Evolutionary conservation across 2,113 vertebrate species (phyloP).

Genomic region (Etia nguti): DNA sequence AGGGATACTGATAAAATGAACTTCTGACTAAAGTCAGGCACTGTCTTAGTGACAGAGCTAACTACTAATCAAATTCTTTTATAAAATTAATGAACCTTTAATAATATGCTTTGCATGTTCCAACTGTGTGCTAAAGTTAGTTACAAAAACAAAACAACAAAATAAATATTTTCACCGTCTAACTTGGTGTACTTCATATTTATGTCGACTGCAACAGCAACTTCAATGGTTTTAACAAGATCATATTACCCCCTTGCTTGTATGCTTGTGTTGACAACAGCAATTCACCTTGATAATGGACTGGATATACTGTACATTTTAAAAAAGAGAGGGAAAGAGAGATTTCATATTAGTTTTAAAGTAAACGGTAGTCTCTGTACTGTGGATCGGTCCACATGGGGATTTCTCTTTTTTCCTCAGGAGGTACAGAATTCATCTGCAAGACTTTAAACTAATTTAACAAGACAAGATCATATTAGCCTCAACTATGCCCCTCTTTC

Average conservation of each 20-base stretch:
- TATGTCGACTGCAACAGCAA: slow-evolving; percentile 16
- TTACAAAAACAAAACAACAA: background rate
- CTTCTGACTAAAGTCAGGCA: background rate
- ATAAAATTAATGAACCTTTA: background rate
- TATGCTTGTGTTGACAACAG: slow-evolving; percentile 34
- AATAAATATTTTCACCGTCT: background rate
- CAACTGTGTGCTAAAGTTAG: background rate
- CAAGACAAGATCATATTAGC: slow-evolving; percentile 13
- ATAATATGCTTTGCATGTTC: background rate
- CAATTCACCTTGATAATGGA: slow-evolving; percentile 11
- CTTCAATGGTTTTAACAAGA: slow-evolving; percentile 51
- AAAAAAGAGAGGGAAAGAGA: background rate
- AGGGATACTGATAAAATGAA: background rate
- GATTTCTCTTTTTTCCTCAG: background rate
- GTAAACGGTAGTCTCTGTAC: background rate
- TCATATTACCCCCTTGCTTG: slow-evolving; percentile 37
- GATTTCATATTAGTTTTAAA: background rate
- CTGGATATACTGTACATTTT: background rate
- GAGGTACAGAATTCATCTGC: background rate
- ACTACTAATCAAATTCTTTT: background rate
- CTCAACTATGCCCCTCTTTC: background rate
- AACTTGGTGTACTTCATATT: background rate
- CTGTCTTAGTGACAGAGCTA: background rate
- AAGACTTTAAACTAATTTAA: slow-evolving; percentile 13
- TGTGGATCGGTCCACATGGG: background rate